Conservation (phyloP, 2,113 vertebrate species). For the Cololabis saira region DNA sequence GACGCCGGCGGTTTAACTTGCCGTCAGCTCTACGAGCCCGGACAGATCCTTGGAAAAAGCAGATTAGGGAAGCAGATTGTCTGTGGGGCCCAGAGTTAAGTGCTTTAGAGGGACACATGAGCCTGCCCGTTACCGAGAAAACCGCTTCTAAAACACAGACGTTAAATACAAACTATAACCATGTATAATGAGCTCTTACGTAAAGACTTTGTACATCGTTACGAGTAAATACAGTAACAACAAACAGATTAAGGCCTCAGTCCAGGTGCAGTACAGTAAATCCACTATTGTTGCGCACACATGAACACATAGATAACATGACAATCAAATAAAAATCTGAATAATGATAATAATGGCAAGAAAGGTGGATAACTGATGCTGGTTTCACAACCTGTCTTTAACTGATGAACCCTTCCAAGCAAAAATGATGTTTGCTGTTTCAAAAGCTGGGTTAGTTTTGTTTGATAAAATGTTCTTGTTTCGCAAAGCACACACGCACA, state of each 20-base stretch:
- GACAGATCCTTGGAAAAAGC: background rate
- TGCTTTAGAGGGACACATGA: background rate
- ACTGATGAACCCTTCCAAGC: no score
- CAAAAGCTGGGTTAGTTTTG: no score
- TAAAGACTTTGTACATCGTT: conserved; percentile 5
- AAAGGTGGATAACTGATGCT: no score
- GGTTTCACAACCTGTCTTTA: no score
- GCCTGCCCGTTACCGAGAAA: background rate
- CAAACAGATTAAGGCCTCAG: conserved; percentile 17
- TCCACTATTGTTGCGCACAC: background rate
- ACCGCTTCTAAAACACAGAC: conserved; percentile 4
- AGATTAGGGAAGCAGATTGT: background rate
- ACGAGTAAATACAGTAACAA: background rate
- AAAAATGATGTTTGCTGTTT: no score
- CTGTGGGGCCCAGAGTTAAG: background rate
- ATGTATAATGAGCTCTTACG: conserved; percentile 9
- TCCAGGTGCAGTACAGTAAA: conserved; percentile 12
- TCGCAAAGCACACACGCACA: no score
- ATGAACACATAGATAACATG: background rate
- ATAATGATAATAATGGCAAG: no score
- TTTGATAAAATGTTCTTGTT: no score
- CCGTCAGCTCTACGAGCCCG: background rate
- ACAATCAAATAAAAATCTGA: no score
- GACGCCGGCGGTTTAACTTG: background rate
- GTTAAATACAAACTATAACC: conserved; percentile 15